Evolutionary conservation across 1,140 invertebrate species (phyloP), one percentile per base, ranked within the genome.

Genomic region (Halesus radiatus): DNA sequence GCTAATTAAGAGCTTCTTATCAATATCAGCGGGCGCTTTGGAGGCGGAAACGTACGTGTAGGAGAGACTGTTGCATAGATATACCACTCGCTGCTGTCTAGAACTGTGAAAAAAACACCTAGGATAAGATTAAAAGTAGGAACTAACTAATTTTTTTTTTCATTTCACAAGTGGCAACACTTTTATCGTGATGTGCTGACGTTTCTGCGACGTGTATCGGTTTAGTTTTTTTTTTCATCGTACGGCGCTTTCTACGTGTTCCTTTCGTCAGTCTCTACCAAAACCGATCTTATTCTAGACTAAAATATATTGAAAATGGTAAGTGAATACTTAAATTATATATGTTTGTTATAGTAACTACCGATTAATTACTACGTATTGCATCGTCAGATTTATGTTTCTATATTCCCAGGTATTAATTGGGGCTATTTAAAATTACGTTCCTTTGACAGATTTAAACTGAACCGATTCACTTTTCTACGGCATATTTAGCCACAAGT

Each of bases 191-290:
- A 53, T 79, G 64, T 79, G 78, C 32, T 79, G 78, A 79, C 78
- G 78, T 79, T 79, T 79, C 32, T 53, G 68, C 78, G 54, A 79
- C 78, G 78, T 79, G 78, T 79, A 79, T 32, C 78, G 37, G 78
- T 79, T 75, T 75, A n/a, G 66, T 37, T 74, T 60, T 32, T 60
- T n/a, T 53, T 70, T 72, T 73, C 56, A 13, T 72, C 20, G 20
- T 50, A 20, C 22, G 29, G 29, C 52, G 53, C 32, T 79, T 18
- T 73, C 66, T 70, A 79, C 77, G 77, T 79, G 77, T 79, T 54
- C 53, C 77, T 72, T 75, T 75, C 53, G n/a, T 56, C 53, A 75
- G 72, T 58, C 23, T 75, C 53, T n/a, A 18, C 18, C 22, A 26
- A 56, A 54, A 54, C n/a, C 53, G 50, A 29, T 54, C 50, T 7